phyloP scores from a whole-genome alignment of 2,888 invertebrate species.

The Drosophila sordidula region DNA sequence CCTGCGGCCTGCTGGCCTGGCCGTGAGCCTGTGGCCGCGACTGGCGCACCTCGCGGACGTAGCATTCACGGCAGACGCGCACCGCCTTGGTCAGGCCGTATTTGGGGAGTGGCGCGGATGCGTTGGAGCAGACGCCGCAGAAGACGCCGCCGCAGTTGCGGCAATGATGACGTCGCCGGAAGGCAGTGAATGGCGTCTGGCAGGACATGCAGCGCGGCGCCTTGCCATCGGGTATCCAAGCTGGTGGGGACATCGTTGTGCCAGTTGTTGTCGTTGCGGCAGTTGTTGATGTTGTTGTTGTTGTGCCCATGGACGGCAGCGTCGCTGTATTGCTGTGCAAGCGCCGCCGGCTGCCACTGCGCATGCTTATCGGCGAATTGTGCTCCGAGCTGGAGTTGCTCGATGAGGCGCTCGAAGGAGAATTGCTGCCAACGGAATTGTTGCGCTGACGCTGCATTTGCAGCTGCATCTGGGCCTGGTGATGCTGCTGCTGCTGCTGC shows the following conservation, averaged over 20 bases:
- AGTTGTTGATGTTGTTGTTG: constrained; percentile 50
- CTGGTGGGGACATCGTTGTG: constrained; percentile 87
- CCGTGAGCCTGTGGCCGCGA: constrained; percentile 25
- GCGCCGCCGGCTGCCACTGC: constrained; percentile 65
- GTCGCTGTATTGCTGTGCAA: constrained; percentile 51
- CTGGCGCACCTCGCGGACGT: constrained; percentile 73
- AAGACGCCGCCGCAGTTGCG: constrained; percentile 97
- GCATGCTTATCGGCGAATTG: constrained; percentile 83
- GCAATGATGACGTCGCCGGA: constrained; percentile 98
- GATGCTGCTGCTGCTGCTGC: constrained; percentile 44
- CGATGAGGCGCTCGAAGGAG: constrained; percentile 73
- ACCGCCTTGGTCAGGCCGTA: constrained; percentile 97
- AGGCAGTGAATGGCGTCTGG: constrained; percentile 95
- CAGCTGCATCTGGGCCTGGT: constrained; percentile 61
- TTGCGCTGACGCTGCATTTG: constrained; percentile 75
- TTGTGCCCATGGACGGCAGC: constrained; percentile 3
- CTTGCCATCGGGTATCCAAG: constrained; percentile 98
- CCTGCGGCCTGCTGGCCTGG: constrained; percentile 51
- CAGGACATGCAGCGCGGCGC: constrained; percentile 97
- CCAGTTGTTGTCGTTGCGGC: constrained; percentile 50
- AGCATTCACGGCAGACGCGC: constrained; percentile 91
- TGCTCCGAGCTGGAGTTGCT: constrained; percentile 82
- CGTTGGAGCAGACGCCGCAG: constrained; percentile 96
- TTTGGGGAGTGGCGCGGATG: constrained; percentile 96
- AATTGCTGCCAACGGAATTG: constrained; percentile 80